Evolutionary conservation across 2,888 invertebrate species (phyloP).

Genomic region (Melieria omissa): DNA sequence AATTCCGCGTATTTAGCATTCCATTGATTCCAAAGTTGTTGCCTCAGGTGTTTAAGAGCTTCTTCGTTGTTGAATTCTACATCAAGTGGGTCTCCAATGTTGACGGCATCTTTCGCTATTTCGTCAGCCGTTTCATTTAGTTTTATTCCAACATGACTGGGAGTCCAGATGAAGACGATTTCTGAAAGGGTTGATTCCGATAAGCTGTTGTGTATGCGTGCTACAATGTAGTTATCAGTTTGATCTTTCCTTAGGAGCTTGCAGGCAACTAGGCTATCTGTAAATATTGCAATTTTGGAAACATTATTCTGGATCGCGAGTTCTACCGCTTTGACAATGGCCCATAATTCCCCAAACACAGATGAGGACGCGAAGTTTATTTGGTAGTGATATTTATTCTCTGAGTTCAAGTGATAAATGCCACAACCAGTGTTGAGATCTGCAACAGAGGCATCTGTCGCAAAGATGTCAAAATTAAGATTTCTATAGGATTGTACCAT

Average conservation of each 20-base stretch:
- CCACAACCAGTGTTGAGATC: background rate
- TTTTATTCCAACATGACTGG: background rate
- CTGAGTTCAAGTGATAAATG: background rate
- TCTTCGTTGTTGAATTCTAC: no score
- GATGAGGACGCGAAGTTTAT: background rate
- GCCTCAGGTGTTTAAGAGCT: no score
- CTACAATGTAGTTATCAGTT: background rate
- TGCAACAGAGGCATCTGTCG: conserved; percentile 1
- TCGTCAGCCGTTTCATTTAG: background rate
- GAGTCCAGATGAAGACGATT: background rate
- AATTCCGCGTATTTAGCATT: no score
- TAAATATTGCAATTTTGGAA: background rate
- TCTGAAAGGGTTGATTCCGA: background rate
- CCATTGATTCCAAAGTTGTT: no score
- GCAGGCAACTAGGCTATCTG: background rate
- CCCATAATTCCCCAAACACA: background rate
- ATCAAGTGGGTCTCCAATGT: background rate
- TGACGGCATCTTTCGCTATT: conserved; percentile 11
- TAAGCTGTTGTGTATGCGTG: background rate
- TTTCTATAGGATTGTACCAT: background rate
- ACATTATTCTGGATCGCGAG: background rate
- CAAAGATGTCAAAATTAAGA: background rate
- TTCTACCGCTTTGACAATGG: background rate
- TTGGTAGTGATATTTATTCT: background rate
- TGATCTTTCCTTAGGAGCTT: background rate